Base-by-base conservation (phyloP, 2,113 vertebrate species). In the Pleuronectes platessa region DNA sequence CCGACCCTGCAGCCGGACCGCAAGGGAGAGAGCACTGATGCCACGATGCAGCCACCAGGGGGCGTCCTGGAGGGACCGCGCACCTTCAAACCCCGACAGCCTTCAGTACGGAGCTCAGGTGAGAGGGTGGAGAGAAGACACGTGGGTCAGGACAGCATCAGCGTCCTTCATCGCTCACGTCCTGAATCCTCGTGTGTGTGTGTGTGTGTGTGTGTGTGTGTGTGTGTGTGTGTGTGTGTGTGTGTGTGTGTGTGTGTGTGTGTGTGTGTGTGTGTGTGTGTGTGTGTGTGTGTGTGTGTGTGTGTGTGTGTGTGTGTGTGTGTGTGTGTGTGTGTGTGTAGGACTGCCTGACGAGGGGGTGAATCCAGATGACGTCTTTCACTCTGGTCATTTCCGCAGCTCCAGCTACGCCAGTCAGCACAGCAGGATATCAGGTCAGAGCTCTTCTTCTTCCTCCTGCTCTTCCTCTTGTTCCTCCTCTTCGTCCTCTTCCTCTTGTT, bases 1-100 rank as follows among this genome's bases (percentile, higher is more conserved):
- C 95, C 95, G 0, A 96, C 94, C 71, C 90, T 99, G 74, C 97
- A 98, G 93, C 94, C 96, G 92, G 97, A 97, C 78, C 95, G 97
- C 83, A 99, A 99, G 91, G 97, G 97, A 0, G 97, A 96, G 40
- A 96, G 97, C 59, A 97, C 95, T 21, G 62, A 72, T 0, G 84
- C 79, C 83, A 47, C 58, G 69, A 74, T 77, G 1, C 85, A 81
- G 47, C 88, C 79, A 53, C 89, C 94, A 1, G 89, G 87, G 6
- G 93, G 81, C 88, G 92, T 0, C 82, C 0, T 20, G 23, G 86
- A 79, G 45, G 58, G 45, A 40, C 8, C 68, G 6, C 54, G 70
- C 0, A 1, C 20, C 65, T 68, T 82, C 11, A 83, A 86, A 74
- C 69, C 83, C 23, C 61, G 68, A 67, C 88, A 87, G 61, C 79